Conservation (phyloP, 2,113 vertebrate species). For the Otus sunia region DNA sequence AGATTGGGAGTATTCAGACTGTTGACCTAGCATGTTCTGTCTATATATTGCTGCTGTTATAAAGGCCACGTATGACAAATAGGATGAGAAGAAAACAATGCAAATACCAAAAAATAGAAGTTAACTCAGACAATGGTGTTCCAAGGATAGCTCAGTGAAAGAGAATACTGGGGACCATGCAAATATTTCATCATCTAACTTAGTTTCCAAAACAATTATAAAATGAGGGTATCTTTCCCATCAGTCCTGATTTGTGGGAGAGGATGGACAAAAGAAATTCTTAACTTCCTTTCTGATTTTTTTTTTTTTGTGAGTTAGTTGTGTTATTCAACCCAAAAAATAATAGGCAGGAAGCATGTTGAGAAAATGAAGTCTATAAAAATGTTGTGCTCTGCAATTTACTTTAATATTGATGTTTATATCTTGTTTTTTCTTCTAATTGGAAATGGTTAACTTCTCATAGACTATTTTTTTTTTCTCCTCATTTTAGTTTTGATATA, state of each 20-base stretch:
- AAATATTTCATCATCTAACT: neutral
- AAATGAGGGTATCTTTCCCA: neutral
- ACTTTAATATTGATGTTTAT: neutral
- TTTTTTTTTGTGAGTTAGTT: neutral
- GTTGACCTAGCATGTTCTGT: neutral
- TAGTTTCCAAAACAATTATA: neutral
- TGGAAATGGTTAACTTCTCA: neutral
- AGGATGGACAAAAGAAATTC: neutral
- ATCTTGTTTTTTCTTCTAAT: neutral
- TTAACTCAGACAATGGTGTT: neutral
- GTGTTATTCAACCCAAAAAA: neutral
- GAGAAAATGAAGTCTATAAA: neutral
- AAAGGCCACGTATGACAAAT: neutral
- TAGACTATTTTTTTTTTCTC: neutral
- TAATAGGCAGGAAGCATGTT: neutral
- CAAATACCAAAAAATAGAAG: neutral
- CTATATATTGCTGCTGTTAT: neutral
- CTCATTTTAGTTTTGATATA: neutral
- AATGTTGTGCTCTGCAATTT: neutral
- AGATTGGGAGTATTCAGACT: neutral
- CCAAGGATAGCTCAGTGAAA: neutral
- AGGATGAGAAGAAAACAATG: neutral
- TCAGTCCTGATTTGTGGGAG: neutral
- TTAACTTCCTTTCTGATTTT: neutral
- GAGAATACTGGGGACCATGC: neutral